These are phyloP conservation scores for Apodemia hepburni DNA, from an alignment of 2,888 invertebrate species.

Conservation along the genomic window DNA sequence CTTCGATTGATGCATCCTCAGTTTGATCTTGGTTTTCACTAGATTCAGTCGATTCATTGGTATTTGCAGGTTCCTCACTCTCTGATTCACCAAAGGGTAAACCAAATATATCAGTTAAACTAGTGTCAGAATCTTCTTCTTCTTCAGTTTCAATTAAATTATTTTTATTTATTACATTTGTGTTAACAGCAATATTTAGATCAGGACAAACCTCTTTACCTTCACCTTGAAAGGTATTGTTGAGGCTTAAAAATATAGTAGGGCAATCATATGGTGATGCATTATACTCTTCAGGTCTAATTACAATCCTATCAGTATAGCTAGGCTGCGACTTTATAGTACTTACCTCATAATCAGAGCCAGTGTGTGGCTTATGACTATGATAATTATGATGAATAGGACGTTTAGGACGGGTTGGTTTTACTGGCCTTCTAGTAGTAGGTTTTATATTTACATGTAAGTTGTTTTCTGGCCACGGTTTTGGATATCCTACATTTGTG, in stretches of 20 bases:
- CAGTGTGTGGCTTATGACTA: constrained; percentile 46
- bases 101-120: constrained; percentile 57
- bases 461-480: constrained; percentile 35
- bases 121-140: constrained; percentile 50
- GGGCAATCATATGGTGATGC: constrained; percentile 74
- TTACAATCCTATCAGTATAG: constrained; percentile 68
- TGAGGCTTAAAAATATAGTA: constrained; percentile 77
- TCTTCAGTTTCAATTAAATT: constrained; percentile 63
- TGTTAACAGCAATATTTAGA: constrained; percentile 85
- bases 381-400: constrained; percentile 50
- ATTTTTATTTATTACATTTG: constrained; percentile 82
- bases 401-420: constrained; percentile 50
- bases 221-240: constrained; percentile 74
- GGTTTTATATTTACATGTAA: constrained; percentile 38
- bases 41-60: constrained; percentile 53
- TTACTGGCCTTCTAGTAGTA: constrained; percentile 51
- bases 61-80: constrained; percentile 45
- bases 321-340: constrained; percentile 61
- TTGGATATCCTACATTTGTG: constrained; percentile 67
- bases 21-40: constrained; percentile 50
- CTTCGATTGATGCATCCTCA: constrained; percentile 61
- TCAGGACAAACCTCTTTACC: constrained; percentile 84
- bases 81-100: constrained; percentile 57
- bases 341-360: constrained; percentile 56
- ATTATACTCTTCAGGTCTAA: constrained; percentile 69